phyloP scores from a whole-genome alignment of 2,797 vertebrate genomes.

The Artibeus lituratus region DNA sequence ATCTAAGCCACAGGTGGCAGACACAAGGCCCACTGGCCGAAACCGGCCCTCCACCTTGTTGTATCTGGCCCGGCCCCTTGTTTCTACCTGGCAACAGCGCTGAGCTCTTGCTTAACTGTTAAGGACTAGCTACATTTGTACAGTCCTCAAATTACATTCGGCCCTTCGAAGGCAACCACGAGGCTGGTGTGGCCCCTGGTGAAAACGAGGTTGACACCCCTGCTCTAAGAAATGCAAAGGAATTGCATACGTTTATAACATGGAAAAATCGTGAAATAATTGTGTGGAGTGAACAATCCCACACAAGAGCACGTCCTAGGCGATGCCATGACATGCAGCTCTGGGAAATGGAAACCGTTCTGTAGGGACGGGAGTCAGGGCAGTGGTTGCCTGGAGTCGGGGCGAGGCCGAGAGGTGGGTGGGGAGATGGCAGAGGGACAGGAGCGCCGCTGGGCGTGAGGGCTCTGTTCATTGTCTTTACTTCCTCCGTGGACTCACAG shows the following conservation, averaged over 20 bases:
- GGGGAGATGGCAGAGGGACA: background rate
- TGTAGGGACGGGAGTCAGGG: background rate
- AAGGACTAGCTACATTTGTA: too few species aligned
- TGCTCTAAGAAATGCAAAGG: background rate
- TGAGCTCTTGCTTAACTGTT: too few species aligned
- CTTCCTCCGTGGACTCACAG: background rate
- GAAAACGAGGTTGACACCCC: too few species aligned
- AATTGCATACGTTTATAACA: background rate
- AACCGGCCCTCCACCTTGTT: too few species aligned
- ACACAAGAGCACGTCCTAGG: background rate
- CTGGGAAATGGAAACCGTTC: background rate
- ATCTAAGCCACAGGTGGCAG: background rate
- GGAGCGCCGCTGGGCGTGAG: background rate
- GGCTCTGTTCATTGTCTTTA: background rate
- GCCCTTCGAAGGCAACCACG: too few species aligned
- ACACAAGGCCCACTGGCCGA: too few species aligned
- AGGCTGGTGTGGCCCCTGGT: too few species aligned
- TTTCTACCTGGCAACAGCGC: too few species aligned
- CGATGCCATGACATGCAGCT: background rate
- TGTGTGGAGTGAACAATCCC: background rate
- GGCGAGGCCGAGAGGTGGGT: background rate
- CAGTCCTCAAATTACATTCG: too few species aligned
- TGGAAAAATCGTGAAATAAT: background rate
- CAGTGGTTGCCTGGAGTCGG: background rate
- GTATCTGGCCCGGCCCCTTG: too few species aligned